phyloP scores from a whole-genome alignment of 2,888 invertebrate species.

The Cenopis cana region DNA sequence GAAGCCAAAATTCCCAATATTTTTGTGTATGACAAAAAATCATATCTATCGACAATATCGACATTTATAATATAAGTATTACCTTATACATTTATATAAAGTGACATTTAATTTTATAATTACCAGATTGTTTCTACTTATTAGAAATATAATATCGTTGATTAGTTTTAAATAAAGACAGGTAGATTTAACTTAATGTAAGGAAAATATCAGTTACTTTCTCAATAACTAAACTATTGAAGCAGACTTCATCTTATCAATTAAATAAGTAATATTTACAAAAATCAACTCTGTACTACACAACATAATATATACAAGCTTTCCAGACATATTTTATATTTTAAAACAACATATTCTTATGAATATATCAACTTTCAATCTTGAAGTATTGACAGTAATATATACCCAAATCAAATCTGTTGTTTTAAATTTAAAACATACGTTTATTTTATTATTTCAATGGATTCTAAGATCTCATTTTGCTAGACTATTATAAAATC shows the following conservation, averaged over 20 bases:
- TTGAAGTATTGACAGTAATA: constrained; percentile 54
- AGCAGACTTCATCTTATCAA: not conserved
- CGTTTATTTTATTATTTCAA: constrained; percentile 30
- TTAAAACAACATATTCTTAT: constrained; percentile 26
- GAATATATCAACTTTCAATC: constrained; percentile 51
- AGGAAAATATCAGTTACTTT: constrained; percentile 4
- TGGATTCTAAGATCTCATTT: constrained; percentile 40
- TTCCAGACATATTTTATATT: not conserved
- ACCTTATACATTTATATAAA: constrained; percentile 26
- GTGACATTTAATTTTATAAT: constrained; percentile 31
- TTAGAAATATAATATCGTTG: constrained; percentile 36
- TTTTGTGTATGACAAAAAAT: constrained; percentile 5
- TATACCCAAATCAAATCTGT: constrained; percentile 50
- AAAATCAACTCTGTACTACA: constrained; percentile 20
- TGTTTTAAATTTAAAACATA: constrained; percentile 42
- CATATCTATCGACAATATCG: not conserved
- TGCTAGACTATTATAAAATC: constrained; percentile 12
- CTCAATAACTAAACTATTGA: constrained; percentile 18
- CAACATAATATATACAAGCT: not conserved
- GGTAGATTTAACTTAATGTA: constrained; percentile 6
- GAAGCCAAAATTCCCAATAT: constrained; percentile 20
- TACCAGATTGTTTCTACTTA: constrained; percentile 26
- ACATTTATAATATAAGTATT: constrained; percentile 4
- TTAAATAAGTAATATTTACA: constrained; percentile 4
- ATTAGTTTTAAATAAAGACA: constrained; percentile 40